Percentiles rank a stretch among this genome's conserved stretches.
Conservation (phyloP, 2,797 vertebrate genomes). For the Apogon talboti region DNA sequence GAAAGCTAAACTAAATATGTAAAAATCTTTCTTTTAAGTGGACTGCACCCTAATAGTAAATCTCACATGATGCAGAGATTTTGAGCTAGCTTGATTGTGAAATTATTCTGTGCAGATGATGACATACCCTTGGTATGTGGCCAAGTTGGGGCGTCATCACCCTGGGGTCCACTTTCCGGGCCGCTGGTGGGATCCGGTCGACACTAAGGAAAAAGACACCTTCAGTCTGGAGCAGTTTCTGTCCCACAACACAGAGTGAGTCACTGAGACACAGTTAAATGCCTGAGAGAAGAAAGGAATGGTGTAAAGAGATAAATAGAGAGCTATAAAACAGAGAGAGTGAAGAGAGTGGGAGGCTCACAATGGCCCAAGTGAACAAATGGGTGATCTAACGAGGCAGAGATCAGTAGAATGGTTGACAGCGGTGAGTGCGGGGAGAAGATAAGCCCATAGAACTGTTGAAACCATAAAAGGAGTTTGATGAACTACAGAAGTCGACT, state of each 20-base stretch:
- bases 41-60: slow-evolving; percentile 7
- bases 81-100: slow-evolving; percentile 21
- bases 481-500: slow-evolving; percentile 71
- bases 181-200: slow-evolving; percentile 88
- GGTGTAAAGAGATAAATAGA: slow-evolving; percentile 45
- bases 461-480: slow-evolving; percentile 73
- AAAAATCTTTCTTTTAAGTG: too few relatives aligned
- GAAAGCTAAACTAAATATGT: too few relatives aligned
- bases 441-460: slow-evolving; percentile 71
- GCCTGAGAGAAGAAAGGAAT: slow-evolving; percentile 31
- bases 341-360: slow-evolving; percentile 50
- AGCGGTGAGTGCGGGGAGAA: slow-evolving; percentile 60
- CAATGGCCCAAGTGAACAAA: slow-evolving; percentile 68
- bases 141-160: slow-evolving; percentile 90
- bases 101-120: slow-evolving; percentile 88
- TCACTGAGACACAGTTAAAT: slow-evolving; percentile 29
- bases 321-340: slow-evolving; percentile 44
- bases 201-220: slow-evolving; percentile 78
- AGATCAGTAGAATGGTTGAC: slow-evolving; percentile 67
- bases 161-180: slow-evolving; percentile 91
- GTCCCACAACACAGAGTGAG: slow-evolving; percentile 92
- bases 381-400: slow-evolving; percentile 75
- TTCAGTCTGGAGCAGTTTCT: slow-evolving; percentile 95
- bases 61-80: slow-evolving; percentile 8
- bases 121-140: slow-evolving; percentile 96